A percentile compares a stretch with the other conserved stretches of the same genome.
phyloP scores from a whole-genome alignment of 2,888 invertebrate species.

The Meiosimyza decipiens region DNA sequence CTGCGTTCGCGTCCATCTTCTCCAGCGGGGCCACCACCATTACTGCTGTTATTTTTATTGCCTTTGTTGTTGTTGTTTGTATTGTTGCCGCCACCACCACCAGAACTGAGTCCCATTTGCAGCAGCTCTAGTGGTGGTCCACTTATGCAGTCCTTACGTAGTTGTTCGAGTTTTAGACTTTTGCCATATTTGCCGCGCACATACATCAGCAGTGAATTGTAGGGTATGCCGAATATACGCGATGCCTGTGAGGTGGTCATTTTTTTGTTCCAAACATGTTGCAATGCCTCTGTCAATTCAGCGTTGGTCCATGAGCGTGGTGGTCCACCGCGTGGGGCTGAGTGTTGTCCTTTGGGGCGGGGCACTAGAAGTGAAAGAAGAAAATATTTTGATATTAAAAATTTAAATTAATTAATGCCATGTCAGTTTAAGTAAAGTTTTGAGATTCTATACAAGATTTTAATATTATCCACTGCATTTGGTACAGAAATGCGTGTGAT shows the following conservation, averaged over 20 bases:
- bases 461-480: too few relatives aligned
- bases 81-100: constrained; percentile 39
- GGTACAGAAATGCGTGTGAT: too few relatives aligned
- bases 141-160: constrained; percentile 88
- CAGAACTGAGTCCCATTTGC: constrained; percentile 70
- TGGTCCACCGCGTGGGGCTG: constrained; percentile 89
- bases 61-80: constrained; percentile 46
- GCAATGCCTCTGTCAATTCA: constrained; percentile 88
- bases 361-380: constrained; percentile 71
- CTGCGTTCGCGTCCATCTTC: constrained; percentile 38
- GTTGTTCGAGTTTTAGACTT: constrained; percentile 86
- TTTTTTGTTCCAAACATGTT: constrained; percentile 95
- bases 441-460: background rate
- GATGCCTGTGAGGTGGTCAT: constrained; percentile 95
- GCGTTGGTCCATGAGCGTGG: constrained; percentile 94
- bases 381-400: background rate
- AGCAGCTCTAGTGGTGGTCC: constrained; percentile 79
- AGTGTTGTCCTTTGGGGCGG: constrained; percentile 90
- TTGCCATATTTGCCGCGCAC: constrained; percentile 94
- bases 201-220: constrained; percentile 92
- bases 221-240: constrained; percentile 91
- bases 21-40: constrained; percentile 29
- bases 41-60: constrained; percentile 46
- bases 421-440: too few relatives aligned
- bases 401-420: too few relatives aligned